Base-by-base conservation (phyloP, 2,888 invertebrate genomes). In the Ochropleura leucogaster region DNA sequence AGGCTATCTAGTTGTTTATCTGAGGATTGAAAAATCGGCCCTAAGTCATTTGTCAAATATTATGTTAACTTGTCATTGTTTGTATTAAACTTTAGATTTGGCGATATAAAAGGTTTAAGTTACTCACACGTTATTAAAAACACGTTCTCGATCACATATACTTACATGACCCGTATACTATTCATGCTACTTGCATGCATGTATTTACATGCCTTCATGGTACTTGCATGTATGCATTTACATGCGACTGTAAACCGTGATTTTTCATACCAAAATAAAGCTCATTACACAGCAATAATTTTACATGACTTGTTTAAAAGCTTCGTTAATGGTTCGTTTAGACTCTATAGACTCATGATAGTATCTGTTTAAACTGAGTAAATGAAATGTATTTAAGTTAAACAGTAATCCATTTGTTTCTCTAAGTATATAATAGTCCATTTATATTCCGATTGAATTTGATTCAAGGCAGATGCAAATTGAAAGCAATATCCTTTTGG, bases 401-500 rank as follows among this genome's bases (percentile, higher is more conserved):
- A 74, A 53, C 5, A 66, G 79, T 70, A 68, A 46, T 83, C 79
- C 74, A 72, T 83, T 80, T 82, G 79, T 83, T 77, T 44, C 69
- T 60, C 2, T 10, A 59, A 30, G 40, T 20, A 57, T 49, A 42
- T 53, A 67, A 77, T 20, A 49, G 16, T 20, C n/a, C 30, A 51
- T 59, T 60, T 77, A 59, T 84, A 77, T 77, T 84, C 66, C 67
- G 72, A 77, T 69, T 81, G 64, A 53, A 69, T 53, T 60, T 5
- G 66, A 51, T 7, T 18, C 14, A 12, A 46, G 12, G 20, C 9
- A 59, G 20, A 40, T 40, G 20, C 16, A 18, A 71, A 55, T 46
- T 68, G 7, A 8, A 16, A 71, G 72, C 64, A 77, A 60, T 65
- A 78, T n/a, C 3, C 0, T 64, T 10, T 60, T 72, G 79, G 79